Conservation (phyloP, 2,797 vertebrate species). For the Malacoraja senta region DNA sequence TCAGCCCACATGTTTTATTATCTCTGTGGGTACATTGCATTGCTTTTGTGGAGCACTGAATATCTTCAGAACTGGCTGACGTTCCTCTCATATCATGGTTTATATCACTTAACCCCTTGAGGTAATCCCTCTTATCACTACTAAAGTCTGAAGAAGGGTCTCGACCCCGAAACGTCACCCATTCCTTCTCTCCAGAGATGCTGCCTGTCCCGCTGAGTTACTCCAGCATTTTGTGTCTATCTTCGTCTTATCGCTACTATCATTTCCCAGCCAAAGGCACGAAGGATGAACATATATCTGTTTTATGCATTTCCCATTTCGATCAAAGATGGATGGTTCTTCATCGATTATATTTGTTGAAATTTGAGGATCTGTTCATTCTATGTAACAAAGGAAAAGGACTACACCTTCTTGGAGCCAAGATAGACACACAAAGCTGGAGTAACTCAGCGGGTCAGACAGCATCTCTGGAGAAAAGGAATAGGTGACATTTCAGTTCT, state of each 20-base stretch:
- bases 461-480: no score
- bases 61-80: background rate
- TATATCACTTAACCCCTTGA: background rate
- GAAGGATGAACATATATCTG: background rate
- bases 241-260: no score
- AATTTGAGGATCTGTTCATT: background rate
- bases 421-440: no score
- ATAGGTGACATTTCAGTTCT: no score
- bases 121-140: background rate
- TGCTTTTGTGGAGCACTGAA: background rate
- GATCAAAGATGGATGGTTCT: background rate
- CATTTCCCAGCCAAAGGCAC: background rate
- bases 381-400: background rate
- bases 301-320: no score
- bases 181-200: no score
- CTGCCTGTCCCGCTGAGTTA: no score
- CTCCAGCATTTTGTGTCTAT: no score
- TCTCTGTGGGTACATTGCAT: slow-evolving; percentile 38
- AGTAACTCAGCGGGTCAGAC: no score
- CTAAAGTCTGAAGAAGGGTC: no score
- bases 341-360: background rate
- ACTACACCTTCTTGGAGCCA: background rate
- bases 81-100: background rate
- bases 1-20: slow-evolving; percentile 59
- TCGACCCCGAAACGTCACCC: no score